Evolutionary conservation across 2,888 invertebrate species (phyloP), one percentile per base, ranked within the genome.

Genomic region (Apamea anceps): DNA sequence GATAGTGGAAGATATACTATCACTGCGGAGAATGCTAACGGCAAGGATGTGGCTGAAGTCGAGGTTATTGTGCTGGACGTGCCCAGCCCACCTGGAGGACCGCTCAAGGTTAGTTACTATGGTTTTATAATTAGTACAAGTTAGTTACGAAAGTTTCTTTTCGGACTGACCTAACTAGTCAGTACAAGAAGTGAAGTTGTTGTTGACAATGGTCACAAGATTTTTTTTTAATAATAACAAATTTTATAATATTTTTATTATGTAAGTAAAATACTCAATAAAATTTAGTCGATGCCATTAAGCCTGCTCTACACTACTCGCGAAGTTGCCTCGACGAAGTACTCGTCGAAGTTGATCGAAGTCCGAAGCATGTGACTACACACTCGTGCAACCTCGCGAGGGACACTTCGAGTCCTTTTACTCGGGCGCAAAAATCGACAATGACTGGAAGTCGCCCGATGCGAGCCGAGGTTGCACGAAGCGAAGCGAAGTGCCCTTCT

Each of bases 1-100:
- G 99, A 99, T 94, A 98, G 99, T 71, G 99, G 99, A 25, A 97
- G 98, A 32, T 99, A 99, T 94, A 98, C 98, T 0, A 97, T 99
- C 84, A 98, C 98, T 1, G 99, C 99, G 25, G 99, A 99, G 94
- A 99, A 99, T 93, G 97, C 97, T 75, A 99, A 99, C 89, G 99
- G 99, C n/a, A 98, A 98, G 91, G 99, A 99, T 93, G 98, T 98
- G 48, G 99, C 99, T 32, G 98, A 99, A 78, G 99, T 99, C 0
- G 99, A 99, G 91, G 99, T 99, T 0, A 98, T 98, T 13, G 98
- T 99, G 3, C 95, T 99, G 62, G 99, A 99, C 91, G 99, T 98
- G 89, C 99, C 99, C 1, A 98, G 98, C 85, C 98, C 99, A 83
- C 99, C 99, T 45, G 98, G 98, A 94, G 99, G 99, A 77, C 99